Conservation (phyloP, 2,888 invertebrate genomes). For the Tenthredo mesomela region DNA sequence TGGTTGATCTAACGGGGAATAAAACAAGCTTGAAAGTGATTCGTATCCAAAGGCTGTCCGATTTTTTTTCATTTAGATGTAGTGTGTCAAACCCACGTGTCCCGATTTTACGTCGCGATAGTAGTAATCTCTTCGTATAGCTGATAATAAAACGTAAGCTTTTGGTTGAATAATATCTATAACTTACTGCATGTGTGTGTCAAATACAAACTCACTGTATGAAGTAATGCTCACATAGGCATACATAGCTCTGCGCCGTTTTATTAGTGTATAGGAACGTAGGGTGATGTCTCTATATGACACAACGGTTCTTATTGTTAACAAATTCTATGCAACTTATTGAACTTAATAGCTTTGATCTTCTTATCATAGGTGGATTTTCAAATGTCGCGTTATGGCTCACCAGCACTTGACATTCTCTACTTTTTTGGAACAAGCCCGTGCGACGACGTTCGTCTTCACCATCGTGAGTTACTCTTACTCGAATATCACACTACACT, state of each 20-base stretch:
- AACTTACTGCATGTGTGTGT: neutral
- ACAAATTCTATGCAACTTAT: neutral
- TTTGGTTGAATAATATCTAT: neutral
- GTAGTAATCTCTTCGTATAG: slow-evolving; percentile 51
- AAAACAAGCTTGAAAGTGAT: too few relatives aligned
- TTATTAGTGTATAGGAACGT: neutral
- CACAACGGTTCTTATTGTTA: neutral
- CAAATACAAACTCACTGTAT: neutral
- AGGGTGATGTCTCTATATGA: neutral
- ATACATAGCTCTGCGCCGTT: neutral
- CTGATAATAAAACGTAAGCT: neutral
- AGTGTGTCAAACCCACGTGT: too few relatives aligned
- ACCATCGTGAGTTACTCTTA: slow-evolving; percentile 62
- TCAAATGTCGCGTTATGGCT: slow-evolving; percentile 76
- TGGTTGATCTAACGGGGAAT: too few relatives aligned
- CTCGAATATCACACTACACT: slow-evolving; percentile 66
- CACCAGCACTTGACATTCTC: slow-evolving; percentile 77
- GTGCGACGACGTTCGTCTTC: slow-evolving; percentile 60
- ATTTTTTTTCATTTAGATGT: too few relatives aligned
- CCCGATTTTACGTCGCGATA: too few relatives aligned
- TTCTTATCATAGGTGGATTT: slow-evolving; percentile 78
- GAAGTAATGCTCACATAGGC: neutral
- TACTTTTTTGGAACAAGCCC: slow-evolving; percentile 78
- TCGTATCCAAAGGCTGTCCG: too few relatives aligned
- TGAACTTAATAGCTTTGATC: neutral